These are phyloP conservation scores for Hypsibius dujardini DNA, from an alignment of 1,140 invertebrate genomes.

Conservation along the genomic window DNA sequence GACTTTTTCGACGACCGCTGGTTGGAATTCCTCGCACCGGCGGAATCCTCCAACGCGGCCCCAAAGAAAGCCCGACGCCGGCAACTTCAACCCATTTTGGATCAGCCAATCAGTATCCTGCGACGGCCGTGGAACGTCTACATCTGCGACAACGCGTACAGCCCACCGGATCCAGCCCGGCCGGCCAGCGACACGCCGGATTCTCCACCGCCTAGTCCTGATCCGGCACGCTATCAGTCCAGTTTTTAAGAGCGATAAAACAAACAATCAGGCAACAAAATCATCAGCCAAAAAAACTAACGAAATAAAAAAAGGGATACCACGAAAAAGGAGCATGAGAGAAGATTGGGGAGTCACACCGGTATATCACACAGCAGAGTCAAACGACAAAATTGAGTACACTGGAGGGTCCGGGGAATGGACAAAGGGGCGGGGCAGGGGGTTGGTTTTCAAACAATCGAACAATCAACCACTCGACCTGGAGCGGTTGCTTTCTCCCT, in stretches of 20 bases:
- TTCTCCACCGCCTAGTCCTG: conserved; percentile 2
- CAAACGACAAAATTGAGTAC: too few relatives aligned
- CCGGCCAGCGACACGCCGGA: neutral
- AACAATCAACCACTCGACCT: too few relatives aligned
- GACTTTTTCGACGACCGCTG: conserved; percentile 14
- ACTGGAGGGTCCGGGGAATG: too few relatives aligned
- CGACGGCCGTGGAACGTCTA: neutral
- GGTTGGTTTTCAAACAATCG: too few relatives aligned
- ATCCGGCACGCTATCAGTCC: neutral
- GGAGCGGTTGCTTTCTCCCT: too few relatives aligned
- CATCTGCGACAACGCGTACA: neutral
- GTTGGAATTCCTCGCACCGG: conserved; percentile 2
- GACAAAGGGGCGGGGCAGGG: too few relatives aligned
- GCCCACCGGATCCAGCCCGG: neutral
- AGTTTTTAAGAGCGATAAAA: neutral
- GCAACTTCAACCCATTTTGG: neutral
- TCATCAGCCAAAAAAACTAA: too few relatives aligned
- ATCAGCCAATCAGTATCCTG: neutral
- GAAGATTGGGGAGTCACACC: too few relatives aligned
- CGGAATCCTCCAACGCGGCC: neutral
- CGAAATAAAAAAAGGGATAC: too few relatives aligned
- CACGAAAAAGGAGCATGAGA: too few relatives aligned
- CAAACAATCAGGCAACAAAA: too few relatives aligned
- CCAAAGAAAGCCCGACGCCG: neutral
- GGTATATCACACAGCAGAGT: too few relatives aligned